Conservation (phyloP, 2,113 vertebrate genomes). For the Pachycephala philippinensis region DNA sequence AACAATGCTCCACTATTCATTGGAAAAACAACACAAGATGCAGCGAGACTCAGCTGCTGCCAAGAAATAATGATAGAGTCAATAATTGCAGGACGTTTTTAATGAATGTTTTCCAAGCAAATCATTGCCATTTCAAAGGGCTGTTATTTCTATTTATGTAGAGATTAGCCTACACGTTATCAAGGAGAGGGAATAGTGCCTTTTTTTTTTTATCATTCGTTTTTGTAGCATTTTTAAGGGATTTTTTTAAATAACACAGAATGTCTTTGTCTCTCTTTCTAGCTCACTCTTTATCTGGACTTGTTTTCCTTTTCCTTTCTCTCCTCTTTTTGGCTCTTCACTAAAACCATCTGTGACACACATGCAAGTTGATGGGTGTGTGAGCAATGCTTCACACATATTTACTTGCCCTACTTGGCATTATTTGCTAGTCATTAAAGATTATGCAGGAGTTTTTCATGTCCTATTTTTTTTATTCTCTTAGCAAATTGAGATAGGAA, state of each 20-base stretch:
- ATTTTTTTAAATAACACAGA: background rate
- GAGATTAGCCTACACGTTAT: background rate
- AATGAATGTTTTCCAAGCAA: constrained; percentile 69
- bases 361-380: background rate
- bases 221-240: background rate
- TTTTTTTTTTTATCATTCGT: background rate
- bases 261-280: background rate
- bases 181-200: background rate
- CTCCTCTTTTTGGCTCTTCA: background rate
- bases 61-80: constrained; percentile 63
- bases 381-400: background rate
- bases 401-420: constrained; percentile 33
- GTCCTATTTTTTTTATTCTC: background rate
- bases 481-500: background rate
- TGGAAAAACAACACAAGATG: background rate
- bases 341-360: constrained; percentile 8
- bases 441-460: background rate
- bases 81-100: constrained; percentile 61
- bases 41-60: constrained; percentile 18
- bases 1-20: constrained; percentile 19
- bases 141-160: constrained; percentile 47
- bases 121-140: constrained; percentile 61
- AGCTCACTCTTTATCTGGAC: background rate
- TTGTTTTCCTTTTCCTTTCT: constrained; percentile 22
- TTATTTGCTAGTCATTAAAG: constrained; percentile 42